Evolutionary conservation across 2,797 vertebrate species (phyloP).

Genomic region (Clarias laeviceps): DNA sequence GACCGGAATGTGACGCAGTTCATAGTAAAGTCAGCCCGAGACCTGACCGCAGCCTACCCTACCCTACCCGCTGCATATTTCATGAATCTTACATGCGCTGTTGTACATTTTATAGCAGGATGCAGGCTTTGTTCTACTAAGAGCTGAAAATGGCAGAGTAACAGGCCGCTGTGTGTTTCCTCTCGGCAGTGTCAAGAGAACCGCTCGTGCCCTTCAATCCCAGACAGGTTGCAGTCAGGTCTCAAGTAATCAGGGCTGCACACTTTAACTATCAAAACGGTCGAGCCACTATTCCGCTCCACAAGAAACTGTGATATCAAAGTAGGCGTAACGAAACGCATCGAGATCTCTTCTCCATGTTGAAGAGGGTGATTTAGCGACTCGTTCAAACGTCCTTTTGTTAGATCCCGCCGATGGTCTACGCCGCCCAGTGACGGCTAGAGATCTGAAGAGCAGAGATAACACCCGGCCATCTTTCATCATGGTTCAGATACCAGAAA

Average conservation of each 20-base stretch:
- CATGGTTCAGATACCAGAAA: conserved; percentile 25
- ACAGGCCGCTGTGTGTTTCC: background rate
- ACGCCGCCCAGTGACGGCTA: background rate
- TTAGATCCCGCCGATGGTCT: background rate
- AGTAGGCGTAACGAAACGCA: background rate
- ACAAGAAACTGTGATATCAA: background rate
- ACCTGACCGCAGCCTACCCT: conserved; percentile 49
- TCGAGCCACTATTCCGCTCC: background rate
- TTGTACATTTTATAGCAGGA: conserved; percentile 61
- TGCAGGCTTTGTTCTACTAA: background rate
- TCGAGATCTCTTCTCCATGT: background rate
- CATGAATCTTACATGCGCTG: conserved; percentile 58
- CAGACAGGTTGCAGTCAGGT: background rate
- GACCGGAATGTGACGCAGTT: conserved; percentile 53
- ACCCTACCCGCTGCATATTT: conserved; percentile 58
- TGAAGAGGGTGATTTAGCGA: background rate
- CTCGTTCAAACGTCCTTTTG: conserved; percentile 10
- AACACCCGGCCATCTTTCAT: conserved; percentile 12
- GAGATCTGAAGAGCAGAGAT: conserved; percentile 34
- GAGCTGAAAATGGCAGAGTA: conserved; percentile 24
- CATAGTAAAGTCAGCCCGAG: conserved; percentile 48
- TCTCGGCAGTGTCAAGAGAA: background rate
- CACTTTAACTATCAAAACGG: background rate
- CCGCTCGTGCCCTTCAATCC: background rate
- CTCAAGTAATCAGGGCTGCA: background rate